Evolutionary conservation across 2,113 vertebrate species (phyloP), one percentile per base, ranked within the genome.

Genomic region (Gasterosteus aculeatus): DNA sequence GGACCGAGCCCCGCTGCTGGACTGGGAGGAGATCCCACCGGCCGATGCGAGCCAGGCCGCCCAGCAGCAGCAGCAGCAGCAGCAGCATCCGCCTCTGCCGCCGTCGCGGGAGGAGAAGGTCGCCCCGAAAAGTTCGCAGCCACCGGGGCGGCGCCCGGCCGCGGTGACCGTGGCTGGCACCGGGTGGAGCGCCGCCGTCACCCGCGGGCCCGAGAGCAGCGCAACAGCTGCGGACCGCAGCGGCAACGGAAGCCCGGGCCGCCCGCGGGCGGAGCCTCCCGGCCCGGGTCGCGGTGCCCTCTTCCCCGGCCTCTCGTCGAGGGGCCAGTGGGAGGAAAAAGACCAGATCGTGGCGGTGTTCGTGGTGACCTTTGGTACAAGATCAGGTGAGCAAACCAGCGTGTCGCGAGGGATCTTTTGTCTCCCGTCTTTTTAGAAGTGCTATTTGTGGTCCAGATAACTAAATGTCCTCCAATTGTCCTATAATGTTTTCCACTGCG

Each of bases 271-370:
- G 7, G 80, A 83, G 29, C 77, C 85, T 6, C 41, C 80, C 18
- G 87, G 90, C 15, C 44, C 83, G 0, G 89, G 83, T n/a, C 85
- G 78, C 3, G 59, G n/a, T 26, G 68, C 63, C 2, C 67, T 71
- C 5, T 92, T 91, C 64, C 79, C 87, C 22, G 87, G 90, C 69
- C 85, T 91, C 41, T 75, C 88, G 0, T 73, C 71, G 47, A 89
- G 86, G 78, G 88, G 92, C 62, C 88, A 95, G 83, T 96, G 95
- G 93, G 97, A 97, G 81, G 95, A 95, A 35, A 96, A 96, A 81
- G 97, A 98, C 73, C 97, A 98, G 90, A 96, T 99, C 79, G 94
- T 97, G 89, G 93, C 97, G 2, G 97, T 99, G 69, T 98, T 99
- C 72, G 97, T 99, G 80, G 97, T 99, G 61, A 97, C 97, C 58